These are phyloP conservation scores for Amblyjoppa proteus DNA, from an alignment of 2,888 invertebrate species.

Conservation along the genomic window DNA sequence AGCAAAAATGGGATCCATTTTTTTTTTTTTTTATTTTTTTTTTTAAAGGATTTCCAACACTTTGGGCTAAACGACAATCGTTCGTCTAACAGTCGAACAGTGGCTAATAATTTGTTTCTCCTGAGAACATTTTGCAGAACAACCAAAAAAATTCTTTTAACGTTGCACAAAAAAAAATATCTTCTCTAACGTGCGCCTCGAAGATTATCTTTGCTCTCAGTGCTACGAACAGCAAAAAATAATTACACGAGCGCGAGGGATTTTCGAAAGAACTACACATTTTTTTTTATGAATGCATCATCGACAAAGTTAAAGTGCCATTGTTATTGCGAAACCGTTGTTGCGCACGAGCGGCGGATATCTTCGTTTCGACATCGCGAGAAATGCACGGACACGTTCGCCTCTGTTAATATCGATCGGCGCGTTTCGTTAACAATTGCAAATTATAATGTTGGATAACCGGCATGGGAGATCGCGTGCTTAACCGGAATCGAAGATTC, in stretches of 20 bases:
- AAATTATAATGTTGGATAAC: background rate
- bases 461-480: background rate
- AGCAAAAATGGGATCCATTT: too few species aligned
- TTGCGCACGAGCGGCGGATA: background rate
- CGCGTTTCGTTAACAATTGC: background rate
- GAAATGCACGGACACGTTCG: background rate
- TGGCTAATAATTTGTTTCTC: too few species aligned
- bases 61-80: too few species aligned
- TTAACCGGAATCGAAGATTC: background rate
- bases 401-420: background rate
- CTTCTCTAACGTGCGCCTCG: background rate
- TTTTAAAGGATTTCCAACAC: too few species aligned
- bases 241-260: background rate
- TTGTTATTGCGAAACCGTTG: background rate
- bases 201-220: background rate
- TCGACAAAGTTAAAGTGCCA: constrained; percentile 1
- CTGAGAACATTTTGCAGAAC: too few species aligned
- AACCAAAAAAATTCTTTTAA: too few species aligned
- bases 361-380: background rate
- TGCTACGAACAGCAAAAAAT: background rate
- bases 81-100: too few species aligned
- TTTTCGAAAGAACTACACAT: background rate
- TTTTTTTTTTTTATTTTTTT: too few species aligned
- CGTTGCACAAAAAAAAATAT: background rate
- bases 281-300: background rate